Evolutionary conservation across 2,888 invertebrate species (phyloP).

Genomic region (Rhagium mordax): DNA sequence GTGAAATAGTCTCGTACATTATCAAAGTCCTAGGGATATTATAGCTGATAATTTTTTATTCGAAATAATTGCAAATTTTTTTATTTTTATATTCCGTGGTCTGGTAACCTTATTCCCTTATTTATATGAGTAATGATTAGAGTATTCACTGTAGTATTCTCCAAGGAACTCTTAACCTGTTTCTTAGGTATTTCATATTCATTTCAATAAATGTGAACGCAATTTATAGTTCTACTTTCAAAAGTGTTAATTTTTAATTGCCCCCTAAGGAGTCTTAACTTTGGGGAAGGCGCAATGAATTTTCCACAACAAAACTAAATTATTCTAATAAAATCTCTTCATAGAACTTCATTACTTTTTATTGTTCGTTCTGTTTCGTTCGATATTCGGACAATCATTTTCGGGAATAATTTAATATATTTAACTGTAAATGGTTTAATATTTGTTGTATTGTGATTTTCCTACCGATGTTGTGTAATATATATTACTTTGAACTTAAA

Average conservation of each 20-base stretch:
- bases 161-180: constrained; percentile 25
- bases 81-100: too few relatives aligned
- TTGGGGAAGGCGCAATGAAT: background rate
- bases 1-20: too few relatives aligned
- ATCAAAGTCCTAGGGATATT: too few relatives aligned
- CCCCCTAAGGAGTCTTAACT: constrained; percentile 25
- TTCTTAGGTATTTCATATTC: constrained; percentile 33
- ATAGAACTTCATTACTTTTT: background rate
- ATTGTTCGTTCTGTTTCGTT: background rate
- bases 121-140: background rate
- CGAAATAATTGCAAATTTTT: too few relatives aligned
- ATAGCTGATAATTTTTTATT: too few relatives aligned
- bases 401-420: too few relatives aligned
- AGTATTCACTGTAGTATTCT: background rate
- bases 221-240: constrained; percentile 22
- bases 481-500: too few relatives aligned
- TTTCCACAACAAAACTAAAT: constrained; percentile 20
- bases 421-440: too few relatives aligned
- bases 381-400: too few relatives aligned
- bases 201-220: constrained; percentile 27
- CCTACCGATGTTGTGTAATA: too few relatives aligned
- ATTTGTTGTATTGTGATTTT: too few relatives aligned
- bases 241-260: constrained; percentile 36
- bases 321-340: constrained; percentile 12
- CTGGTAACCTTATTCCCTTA: background rate